A percentile compares a stretch with the other conserved stretches of the same genome.
Evolutionary conservation across 2,797 vertebrate species (phyloP).

Genomic region (Naso thynnoides): DNA sequence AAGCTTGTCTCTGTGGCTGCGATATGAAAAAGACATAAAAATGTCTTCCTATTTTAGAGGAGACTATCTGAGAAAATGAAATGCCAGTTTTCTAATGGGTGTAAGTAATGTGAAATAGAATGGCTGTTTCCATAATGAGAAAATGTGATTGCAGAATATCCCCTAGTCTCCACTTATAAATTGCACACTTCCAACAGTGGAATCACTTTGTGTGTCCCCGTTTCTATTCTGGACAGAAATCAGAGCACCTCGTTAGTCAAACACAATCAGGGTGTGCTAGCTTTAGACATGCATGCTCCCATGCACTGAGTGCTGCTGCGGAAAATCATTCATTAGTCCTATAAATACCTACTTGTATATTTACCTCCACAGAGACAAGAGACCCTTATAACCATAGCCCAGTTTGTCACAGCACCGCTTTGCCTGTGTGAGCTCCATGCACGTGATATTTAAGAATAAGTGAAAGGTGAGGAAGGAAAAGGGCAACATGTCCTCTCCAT

Average conservation of each 20-base stretch:
- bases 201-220: constrained; percentile 23
- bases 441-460: constrained; percentile 52
- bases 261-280: constrained; percentile 49
- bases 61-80: background rate
- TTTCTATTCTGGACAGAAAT: constrained; percentile 58
- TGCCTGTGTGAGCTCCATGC: constrained; percentile 23
- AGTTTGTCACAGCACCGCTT: constrained; percentile 46
- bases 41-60: background rate
- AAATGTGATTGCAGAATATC: constrained; percentile 1
- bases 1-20: background rate
- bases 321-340: constrained; percentile 59
- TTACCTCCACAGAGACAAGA: constrained; percentile 36
- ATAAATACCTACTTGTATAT: constrained; percentile 56
- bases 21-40: background rate
- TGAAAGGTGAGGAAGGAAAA: constrained; percentile 46
- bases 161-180: background rate
- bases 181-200: constrained; percentile 5
- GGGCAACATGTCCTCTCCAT: constrained; percentile 49
- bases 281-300: constrained; percentile 43
- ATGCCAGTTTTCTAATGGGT: background rate
- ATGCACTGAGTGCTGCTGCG: constrained; percentile 33
- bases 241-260: constrained; percentile 66
- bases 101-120: constrained; percentile 4
- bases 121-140: constrained; percentile 11
- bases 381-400: constrained; percentile 20